A percentile compares a stretch with the other conserved stretches of the same genome.
These are phyloP conservation scores for Ramazzottius varieornatus DNA, from an alignment of 2,888 invertebrate genomes.

Conservation along the genomic window DNA sequence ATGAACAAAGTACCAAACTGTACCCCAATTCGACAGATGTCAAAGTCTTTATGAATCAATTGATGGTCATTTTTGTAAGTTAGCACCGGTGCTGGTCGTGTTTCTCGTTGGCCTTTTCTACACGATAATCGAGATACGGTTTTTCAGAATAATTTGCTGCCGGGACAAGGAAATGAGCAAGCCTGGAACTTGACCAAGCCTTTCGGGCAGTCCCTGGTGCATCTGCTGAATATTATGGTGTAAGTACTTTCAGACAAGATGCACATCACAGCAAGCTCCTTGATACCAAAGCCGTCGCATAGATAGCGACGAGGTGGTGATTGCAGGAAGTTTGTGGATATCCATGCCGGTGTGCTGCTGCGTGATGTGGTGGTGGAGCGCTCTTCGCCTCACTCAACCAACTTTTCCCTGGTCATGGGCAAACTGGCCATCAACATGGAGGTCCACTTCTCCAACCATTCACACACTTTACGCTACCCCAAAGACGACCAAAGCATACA, in stretches of 20 bases:
- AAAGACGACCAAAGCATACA: not conserved
- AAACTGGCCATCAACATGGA: not conserved
- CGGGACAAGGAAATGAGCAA: slow-evolving; percentile 14
- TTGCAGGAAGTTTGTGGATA: not conserved
- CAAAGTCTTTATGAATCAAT: not conserved
- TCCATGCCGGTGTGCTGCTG: not conserved
- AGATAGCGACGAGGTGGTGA: not conserved
- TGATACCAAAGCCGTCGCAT: not conserved
- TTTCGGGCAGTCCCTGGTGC: slow-evolving; percentile 18
- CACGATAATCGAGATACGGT: not conserved
- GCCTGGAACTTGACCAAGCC: slow-evolving; percentile 21
- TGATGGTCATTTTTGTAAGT: not conserved
- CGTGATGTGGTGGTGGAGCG: slow-evolving; percentile 1
- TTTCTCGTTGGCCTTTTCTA: not conserved
- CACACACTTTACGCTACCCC: not conserved
- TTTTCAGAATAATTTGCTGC: slow-evolving; percentile 9
- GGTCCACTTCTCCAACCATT: not conserved
- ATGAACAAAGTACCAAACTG: not conserved
- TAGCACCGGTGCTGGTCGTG: not conserved
- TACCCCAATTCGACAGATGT: not conserved
- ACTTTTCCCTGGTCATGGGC: not conserved
- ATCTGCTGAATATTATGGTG: slow-evolving; percentile 16
- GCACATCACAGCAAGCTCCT: not conserved
- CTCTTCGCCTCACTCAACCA: not conserved
- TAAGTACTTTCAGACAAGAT: not conserved